These are phyloP conservation scores for Drosophila maculinotata DNA, from an alignment of 2,888 invertebrate species.

Conservation along the genomic window DNA sequence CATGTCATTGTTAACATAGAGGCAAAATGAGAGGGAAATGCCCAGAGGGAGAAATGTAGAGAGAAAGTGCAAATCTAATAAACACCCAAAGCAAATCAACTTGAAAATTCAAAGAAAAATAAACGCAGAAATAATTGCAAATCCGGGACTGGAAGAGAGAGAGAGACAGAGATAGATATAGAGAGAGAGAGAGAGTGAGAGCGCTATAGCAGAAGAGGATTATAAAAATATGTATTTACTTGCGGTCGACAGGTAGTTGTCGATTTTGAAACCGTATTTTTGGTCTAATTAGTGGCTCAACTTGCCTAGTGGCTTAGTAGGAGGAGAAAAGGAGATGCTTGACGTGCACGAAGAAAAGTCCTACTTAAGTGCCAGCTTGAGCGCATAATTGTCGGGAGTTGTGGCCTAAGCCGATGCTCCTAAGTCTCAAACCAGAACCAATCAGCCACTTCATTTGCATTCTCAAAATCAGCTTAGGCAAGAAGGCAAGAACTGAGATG, in stretches of 20 bases:
- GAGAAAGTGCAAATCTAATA: conserved; percentile 60
- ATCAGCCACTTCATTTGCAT: conserved; percentile 76
- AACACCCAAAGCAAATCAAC: conserved; percentile 61
- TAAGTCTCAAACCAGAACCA: conserved; percentile 50
- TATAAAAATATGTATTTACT: conserved; percentile 17
- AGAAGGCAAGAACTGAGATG: conserved; percentile 19
- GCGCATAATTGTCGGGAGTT: conserved; percentile 53
- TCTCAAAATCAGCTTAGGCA: conserved; percentile 59
- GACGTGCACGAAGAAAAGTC: conserved; percentile 5
- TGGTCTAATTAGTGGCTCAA: conserved; percentile 61
- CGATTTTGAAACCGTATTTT: conserved; percentile 23
- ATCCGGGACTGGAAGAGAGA: no score
- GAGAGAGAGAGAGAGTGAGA: no score
- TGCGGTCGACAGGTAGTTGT: conserved; percentile 28
- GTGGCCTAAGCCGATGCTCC: conserved; percentile 28
- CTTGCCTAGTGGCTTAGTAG: conserved; percentile 28
- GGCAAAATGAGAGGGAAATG: conserved; percentile 19
- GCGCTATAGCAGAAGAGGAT: conserved; percentile 40
- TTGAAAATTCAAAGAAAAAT: conserved; percentile 41
- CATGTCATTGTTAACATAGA: conserved; percentile 64
- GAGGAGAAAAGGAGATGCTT: conserved; percentile 2
- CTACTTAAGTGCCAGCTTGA: conserved; percentile 52
- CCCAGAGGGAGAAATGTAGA: background rate
- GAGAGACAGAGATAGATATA: no score
- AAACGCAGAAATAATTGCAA: conserved; percentile 39